Evolutionary conservation across 2,888 invertebrate species (phyloP).

Genomic region (Abrostola triplasia): DNA sequence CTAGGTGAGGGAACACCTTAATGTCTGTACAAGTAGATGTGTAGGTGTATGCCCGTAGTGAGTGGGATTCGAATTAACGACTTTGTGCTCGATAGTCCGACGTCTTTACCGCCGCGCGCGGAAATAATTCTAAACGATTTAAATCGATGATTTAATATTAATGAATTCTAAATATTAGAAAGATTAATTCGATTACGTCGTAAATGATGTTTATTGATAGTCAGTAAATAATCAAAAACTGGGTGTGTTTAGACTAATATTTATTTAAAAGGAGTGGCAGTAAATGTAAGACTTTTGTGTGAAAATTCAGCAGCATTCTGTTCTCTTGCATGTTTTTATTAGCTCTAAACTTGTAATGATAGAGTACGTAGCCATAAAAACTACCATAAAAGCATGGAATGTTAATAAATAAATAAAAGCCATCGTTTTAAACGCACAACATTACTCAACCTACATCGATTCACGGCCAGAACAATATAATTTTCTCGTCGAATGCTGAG

Average conservation of each 20-base stretch:
- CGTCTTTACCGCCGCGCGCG: constrained; percentile 7
- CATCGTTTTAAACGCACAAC: neutral
- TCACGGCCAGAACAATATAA: constrained; percentile 35
- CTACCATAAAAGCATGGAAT: too few relatives aligned
- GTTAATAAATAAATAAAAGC: neutral
- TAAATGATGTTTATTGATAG: constrained; percentile 16
- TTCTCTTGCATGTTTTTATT: neutral
- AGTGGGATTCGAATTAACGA: constrained; percentile 4
- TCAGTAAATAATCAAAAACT: constrained; percentile 5
- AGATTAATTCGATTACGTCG: constrained; percentile 34
- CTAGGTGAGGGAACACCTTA: too few relatives aligned
- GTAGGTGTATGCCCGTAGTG: neutral
- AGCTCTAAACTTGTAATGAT: neutral
- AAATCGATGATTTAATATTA: constrained; percentile 11
- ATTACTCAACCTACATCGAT: constrained; percentile 17
- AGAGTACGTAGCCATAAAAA: too few relatives aligned
- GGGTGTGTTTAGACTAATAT: constrained; percentile 25
- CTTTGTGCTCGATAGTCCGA: neutral
- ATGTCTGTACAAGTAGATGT: too few relatives aligned
- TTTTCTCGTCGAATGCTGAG: constrained; percentile 26
- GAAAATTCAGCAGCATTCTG: neutral
- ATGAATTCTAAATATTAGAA: constrained; percentile 24
- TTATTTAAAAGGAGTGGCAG: constrained; percentile 13
- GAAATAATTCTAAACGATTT: constrained; percentile 30
- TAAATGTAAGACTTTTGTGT: constrained; percentile 1